Evolutionary conservation across 2,113 vertebrate species (phyloP).

Genomic region (Etia nguti): DNA sequence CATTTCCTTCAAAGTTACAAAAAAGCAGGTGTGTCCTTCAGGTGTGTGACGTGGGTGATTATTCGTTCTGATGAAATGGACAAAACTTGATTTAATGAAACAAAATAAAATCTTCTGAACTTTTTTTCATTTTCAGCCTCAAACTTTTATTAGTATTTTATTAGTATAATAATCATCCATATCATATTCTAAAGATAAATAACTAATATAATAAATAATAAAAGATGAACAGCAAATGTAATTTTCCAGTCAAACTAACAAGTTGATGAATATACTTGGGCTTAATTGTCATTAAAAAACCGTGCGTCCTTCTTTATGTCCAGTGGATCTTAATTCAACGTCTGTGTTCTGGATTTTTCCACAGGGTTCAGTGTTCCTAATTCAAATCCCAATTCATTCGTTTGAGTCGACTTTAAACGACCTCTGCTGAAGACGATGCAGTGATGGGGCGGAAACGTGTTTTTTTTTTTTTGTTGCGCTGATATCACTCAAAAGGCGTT

Average conservation of each 20-base stretch:
- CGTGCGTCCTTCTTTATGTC: neutral
- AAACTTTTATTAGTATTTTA: neutral
- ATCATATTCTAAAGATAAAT: neutral
- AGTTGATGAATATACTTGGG: neutral
- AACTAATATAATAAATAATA: neutral
- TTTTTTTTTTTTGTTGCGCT: neutral
- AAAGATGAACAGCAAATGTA: neutral
- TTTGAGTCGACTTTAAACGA: accelerated
- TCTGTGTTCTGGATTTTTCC: no score
- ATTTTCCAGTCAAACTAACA: neutral
- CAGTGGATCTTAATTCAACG: neutral
- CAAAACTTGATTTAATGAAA: no score
- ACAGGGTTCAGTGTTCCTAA: neutral
- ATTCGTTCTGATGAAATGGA: neutral
- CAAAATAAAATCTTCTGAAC: neutral
- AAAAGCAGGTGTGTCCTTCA: neutral
- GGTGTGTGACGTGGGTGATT: neutral
- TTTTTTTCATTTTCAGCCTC: neutral
- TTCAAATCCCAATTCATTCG: neutral
- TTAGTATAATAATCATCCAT: neutral
- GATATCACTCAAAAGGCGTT: no score
- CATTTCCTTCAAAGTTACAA: neutral
- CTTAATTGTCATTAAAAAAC: neutral
- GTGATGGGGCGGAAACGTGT: accelerated
- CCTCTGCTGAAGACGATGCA: neutral